Conservation (phyloP, 2,113 vertebrate species). For the Bambusicola thoracicus region DNA sequence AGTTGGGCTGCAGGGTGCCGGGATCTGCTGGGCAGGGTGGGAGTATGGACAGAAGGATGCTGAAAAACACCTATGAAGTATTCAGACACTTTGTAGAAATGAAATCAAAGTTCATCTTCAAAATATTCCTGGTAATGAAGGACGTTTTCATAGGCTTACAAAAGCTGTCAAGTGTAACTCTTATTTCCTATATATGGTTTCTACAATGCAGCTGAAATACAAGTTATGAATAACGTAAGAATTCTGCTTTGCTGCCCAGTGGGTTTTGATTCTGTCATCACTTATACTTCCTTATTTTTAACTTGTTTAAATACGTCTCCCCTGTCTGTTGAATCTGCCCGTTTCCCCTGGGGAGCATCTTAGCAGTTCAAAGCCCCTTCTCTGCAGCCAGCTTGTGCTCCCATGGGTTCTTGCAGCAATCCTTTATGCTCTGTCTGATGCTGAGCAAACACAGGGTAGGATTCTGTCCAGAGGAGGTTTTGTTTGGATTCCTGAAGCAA, state of each 20-base stretch:
- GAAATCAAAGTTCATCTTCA: background rate
- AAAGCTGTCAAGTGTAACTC: background rate
- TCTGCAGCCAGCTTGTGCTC: background rate
- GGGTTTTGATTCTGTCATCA: background rate
- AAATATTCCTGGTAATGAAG: background rate
- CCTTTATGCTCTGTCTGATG: background rate
- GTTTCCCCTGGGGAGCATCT: background rate
- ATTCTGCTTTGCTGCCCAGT: background rate
- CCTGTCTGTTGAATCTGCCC: background rate
- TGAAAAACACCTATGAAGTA: background rate
- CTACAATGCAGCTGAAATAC: background rate
- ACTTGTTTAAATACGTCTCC: background rate
- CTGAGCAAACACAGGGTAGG: background rate
- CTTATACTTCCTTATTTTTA: background rate
- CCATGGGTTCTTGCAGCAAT: background rate
- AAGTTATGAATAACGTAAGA: background rate
- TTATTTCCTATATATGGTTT: background rate
- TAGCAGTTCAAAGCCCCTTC: background rate
- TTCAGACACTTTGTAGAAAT: background rate
- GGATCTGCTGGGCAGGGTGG: accelerated
- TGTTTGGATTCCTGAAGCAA: background rate
- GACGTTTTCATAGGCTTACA: background rate
- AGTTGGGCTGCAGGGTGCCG: background rate
- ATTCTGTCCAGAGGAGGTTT: background rate
- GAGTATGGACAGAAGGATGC: accelerated